Base-by-base conservation (phyloP, 1,140 invertebrate genomes). In the Drosophila asahinai region DNA sequence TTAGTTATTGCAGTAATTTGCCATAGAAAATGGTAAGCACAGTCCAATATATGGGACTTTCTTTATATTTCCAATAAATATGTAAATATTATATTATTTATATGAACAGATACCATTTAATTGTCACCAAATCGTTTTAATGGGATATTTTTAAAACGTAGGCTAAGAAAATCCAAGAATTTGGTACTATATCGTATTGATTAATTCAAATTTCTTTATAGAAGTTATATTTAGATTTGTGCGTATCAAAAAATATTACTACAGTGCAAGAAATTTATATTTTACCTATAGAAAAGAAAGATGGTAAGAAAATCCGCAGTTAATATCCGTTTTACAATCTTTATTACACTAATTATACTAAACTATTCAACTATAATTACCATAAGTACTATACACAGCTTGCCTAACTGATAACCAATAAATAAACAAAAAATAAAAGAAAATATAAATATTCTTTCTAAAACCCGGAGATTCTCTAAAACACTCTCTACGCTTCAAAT, bases 401-500 rank as follows among this genome's bases (percentile, higher is more conserved):
- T 5, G 0, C 8, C 1, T 6, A 52, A 33, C n/a, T 17, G n/a
- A 17, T 11, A 54, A 12, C 11, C 33, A 36, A 36, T 7, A 36
- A 36, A 17, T 5, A 19, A 15, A 42, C 40, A 40, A 40, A 3
- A 57, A 57, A 17, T 38, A 22, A 22, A 55, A n/a, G 33, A 40
- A 40, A 38, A 40, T 14, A 57, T 6, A 57, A 19, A 38, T 38
- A 22, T 22, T 55, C 17, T 15, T 22, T 38, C 19, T 6, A 6
- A 25, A 15, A 6, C 19, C 8, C 2, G 11, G 7, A 19, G 6
- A 12, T 25, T 25, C 40, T 6, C 54, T 61, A 15, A 58, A 86
- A 45, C 61, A 78, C 62, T 82, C 71, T 82, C 75, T 74, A 77
- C 60, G 55, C 43, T 43, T 51, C 63, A 42, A 22, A 55, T 57